These are phyloP conservation scores for Epinephelus coioides DNA, from an alignment of 2,797 vertebrate genomes.

Conservation along the genomic window DNA sequence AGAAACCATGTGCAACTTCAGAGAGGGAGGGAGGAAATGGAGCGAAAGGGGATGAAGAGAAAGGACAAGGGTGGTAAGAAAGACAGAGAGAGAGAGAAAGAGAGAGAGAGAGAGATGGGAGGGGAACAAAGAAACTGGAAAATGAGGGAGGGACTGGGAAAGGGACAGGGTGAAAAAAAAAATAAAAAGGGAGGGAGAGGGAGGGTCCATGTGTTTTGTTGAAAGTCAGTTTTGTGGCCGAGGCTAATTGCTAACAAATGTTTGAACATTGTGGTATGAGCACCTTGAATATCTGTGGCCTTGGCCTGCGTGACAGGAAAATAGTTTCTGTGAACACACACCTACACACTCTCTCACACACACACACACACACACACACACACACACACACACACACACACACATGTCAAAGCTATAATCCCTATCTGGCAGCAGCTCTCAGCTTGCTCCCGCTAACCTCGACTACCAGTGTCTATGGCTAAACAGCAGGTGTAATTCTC, in stretches of 20 bases:
- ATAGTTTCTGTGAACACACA: slow-evolving; percentile 51
- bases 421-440: slow-evolving; percentile 46
- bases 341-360: slow-evolving; percentile 4
- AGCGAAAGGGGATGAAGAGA: slow-evolving; percentile 44
- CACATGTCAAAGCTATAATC: slow-evolving; percentile 61
- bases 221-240: slow-evolving; percentile 74
- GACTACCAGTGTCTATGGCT: slow-evolving; percentile 31
- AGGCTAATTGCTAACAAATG: slow-evolving; percentile 91
- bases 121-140: slow-evolving; percentile 75
- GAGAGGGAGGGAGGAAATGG: slow-evolving; percentile 60
- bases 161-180: slow-evolving; percentile 58
- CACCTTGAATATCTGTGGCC: slow-evolving; percentile 78
- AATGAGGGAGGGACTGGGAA: slow-evolving; percentile 74
- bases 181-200: slow-evolving; percentile 14
- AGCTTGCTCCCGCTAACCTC: slow-evolving; percentile 36
- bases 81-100: slow-evolving; percentile 30
- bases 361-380: slow-evolving; percentile 19
- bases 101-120: slow-evolving; percentile 48
- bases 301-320: slow-evolving; percentile 61
- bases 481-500: slow-evolving; percentile 70
- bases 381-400: slow-evolving; percentile 20
- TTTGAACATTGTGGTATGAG: slow-evolving; percentile 70
- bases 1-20: slow-evolving; percentile 80
- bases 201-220: slow-evolving; percentile 68
- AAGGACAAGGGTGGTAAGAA: slow-evolving; percentile 46